Evolutionary conservation across 2,888 invertebrate genomes (phyloP).

Genomic region (Sphinx pinastri): DNA sequence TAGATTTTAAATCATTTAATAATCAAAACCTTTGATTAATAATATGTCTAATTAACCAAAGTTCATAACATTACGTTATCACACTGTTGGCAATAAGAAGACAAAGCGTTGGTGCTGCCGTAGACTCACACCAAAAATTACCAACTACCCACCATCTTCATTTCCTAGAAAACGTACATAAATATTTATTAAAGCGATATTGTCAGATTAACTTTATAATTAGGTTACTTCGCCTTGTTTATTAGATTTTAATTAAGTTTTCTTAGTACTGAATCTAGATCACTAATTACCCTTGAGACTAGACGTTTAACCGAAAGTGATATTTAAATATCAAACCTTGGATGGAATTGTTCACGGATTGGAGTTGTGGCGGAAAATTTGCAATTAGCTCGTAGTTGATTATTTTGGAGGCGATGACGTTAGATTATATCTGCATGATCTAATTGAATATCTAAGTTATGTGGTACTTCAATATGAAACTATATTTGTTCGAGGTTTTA

Average conservation of each 20-base stretch:
- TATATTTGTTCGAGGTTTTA: no score
- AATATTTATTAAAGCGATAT: neutral
- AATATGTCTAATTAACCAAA: no score
- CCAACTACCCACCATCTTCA: neutral
- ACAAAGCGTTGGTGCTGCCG: neutral
- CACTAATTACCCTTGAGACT: slow-evolving; percentile 13
- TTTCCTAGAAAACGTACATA: neutral
- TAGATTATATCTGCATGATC: neutral
- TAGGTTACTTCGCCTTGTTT: neutral
- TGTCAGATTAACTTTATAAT: neutral
- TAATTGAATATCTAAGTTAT: neutral
- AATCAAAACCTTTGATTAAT: no score
- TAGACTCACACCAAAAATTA: neutral
- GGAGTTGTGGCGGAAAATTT: neutral
- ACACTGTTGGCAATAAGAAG: no score
- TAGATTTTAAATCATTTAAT: no score
- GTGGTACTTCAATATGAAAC: neutral
- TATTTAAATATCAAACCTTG: slow-evolving; percentile 20
- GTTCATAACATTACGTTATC: no score
- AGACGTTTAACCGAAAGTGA: slow-evolving; percentile 6
- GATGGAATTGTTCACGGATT: neutral
- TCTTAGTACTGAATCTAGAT: slow-evolving; percentile 14
- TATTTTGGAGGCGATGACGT: neutral
- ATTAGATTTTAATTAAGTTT: slow-evolving; percentile 6
- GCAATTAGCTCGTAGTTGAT: slow-evolving; percentile 4